These are phyloP conservation scores for Allacma fusca DNA, from an alignment of 2,888 invertebrate genomes.

Conservation along the genomic window DNA sequence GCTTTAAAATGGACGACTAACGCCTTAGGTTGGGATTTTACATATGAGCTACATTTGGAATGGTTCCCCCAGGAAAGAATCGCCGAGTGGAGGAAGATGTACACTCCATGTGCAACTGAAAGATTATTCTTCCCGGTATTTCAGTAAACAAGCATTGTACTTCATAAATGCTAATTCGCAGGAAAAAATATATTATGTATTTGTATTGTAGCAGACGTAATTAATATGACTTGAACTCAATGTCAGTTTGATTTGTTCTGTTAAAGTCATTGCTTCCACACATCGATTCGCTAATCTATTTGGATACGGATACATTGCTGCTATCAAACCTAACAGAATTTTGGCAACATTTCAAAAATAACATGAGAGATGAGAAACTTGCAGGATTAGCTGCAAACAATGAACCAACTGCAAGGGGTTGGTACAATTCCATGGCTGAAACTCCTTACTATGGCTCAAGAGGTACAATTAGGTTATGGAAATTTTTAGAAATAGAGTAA, in stretches of 20 bases:
- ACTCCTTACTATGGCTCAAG: constrained; percentile 27
- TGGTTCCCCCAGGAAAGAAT: constrained; percentile 24
- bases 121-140: constrained; percentile 87
- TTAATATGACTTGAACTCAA: too few species aligned
- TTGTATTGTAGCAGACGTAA: too few species aligned
- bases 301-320: constrained; percentile 92
- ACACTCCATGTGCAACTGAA: constrained; percentile 94
- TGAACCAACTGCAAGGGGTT: constrained; percentile 90
- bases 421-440: constrained; percentile 81
- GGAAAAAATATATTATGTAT: too few species aligned
- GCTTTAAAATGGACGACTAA: constrained; percentile 24
- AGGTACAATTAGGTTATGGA: neutral
- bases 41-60: constrained; percentile 33
- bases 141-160: neutral
- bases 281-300: constrained; percentile 86
- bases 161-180: too few species aligned
- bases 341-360: constrained; percentile 78
- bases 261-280: constrained; percentile 64
- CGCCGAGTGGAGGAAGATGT: constrained; percentile 79
- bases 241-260: neutral
- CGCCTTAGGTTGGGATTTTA: constrained; percentile 28
- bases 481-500: neutral
- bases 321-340: constrained; percentile 81
- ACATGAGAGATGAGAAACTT: constrained; percentile 85
- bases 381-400: constrained; percentile 89